Percentiles rank a stretch among this genome's conserved stretches.
These are phyloP conservation scores for Progne subis DNA, from an alignment of 2,113 vertebrate genomes.

Conservation along the genomic window DNA sequence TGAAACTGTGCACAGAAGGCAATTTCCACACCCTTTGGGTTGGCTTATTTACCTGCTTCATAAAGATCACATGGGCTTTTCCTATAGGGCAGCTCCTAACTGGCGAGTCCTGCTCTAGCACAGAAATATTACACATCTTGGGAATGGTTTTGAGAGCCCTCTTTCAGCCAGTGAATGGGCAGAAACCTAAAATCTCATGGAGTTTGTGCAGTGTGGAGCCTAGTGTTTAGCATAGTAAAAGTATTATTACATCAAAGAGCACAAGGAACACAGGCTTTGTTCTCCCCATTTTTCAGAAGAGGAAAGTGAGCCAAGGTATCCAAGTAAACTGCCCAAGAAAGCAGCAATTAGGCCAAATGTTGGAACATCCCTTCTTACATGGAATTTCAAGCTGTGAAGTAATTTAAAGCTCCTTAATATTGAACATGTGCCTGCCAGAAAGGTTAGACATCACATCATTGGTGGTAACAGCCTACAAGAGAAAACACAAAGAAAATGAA, in stretches of 20 bases:
- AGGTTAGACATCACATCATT: background rate
- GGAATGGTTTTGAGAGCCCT: background rate
- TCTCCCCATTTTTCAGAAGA: background rate
- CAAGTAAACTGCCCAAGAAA: background rate
- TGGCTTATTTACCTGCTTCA: background rate
- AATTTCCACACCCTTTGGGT: background rate
- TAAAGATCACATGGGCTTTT: background rate
- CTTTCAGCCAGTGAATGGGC: background rate
- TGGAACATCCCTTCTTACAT: background rate
- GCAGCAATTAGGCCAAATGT: background rate
- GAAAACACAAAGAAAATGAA: background rate
- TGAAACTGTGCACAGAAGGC: background rate
- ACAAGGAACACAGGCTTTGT: background rate
- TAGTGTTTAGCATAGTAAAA: background rate
- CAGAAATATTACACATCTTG: background rate
- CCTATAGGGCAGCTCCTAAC: background rate
- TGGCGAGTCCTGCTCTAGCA: background rate
- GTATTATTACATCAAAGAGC: background rate
- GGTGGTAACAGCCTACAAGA: background rate
- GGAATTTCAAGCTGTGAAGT: constrained; percentile 3
- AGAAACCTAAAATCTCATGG: background rate
- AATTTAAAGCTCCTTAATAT: background rate
- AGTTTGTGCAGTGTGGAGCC: background rate
- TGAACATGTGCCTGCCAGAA: background rate
- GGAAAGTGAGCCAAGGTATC: background rate